phyloP scores from a whole-genome alignment of 2,888 invertebrate genomes.

The Lagria hirta region DNA sequence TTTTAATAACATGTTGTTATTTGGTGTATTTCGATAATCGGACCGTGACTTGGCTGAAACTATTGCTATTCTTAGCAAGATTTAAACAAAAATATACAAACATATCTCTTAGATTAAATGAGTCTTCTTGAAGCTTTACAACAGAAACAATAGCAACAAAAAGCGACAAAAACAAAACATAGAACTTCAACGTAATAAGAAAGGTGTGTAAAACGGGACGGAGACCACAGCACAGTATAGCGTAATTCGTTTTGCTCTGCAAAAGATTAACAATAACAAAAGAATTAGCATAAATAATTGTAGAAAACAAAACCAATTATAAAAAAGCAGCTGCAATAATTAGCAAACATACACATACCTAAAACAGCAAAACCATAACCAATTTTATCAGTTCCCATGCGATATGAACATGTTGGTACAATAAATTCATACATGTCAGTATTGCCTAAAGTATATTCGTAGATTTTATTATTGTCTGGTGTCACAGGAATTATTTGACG shows the following conservation, averaged over 20 bases:
- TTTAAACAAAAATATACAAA: too few relatives aligned
- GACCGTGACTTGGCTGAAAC: too few relatives aligned
- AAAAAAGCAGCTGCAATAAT: neutral
- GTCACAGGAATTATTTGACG: constrained; percentile 45
- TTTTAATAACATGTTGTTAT: too few relatives aligned
- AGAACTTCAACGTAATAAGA: constrained; percentile 61
- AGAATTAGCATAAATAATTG: constrained; percentile 1
- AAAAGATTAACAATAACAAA: constrained; percentile 44
- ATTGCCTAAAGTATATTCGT: constrained; percentile 53
- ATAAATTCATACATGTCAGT: constrained; percentile 70
- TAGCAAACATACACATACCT: constrained; percentile 58
- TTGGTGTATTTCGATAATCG: too few relatives aligned
- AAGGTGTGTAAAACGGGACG: constrained; percentile 68
- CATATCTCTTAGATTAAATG: too few relatives aligned
- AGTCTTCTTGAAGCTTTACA: constrained; percentile 7
- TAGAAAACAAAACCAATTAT: neutral
- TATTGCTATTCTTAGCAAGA: too few relatives aligned
- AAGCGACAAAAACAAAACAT: constrained; percentile 45
- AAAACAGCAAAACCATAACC: constrained; percentile 84
- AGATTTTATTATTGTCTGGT: constrained; percentile 49
- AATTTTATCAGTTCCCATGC: constrained; percentile 88
- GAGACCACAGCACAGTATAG: constrained; percentile 80
- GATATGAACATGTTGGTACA: constrained; percentile 93
- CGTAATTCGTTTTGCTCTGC: constrained; percentile 63
- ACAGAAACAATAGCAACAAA: constrained; percentile 30